phyloP scores from a whole-genome alignment of 1,140 invertebrate species.

The Ceratosolen solmsi region DNA sequence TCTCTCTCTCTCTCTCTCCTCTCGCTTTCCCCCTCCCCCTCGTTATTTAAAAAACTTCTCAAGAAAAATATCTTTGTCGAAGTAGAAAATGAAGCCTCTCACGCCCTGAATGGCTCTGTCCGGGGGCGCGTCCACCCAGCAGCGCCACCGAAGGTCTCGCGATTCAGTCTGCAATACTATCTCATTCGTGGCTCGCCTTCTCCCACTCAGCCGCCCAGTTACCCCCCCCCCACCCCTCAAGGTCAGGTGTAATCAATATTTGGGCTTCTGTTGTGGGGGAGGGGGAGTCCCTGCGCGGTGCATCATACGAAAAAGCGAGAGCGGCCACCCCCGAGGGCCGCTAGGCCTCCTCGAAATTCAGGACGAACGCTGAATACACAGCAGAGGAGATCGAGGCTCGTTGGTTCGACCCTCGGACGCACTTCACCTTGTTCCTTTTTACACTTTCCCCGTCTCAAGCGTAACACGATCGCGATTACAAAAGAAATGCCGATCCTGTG shows the following conservation, averaged over 20 bases:
- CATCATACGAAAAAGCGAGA: constrained; percentile 17
- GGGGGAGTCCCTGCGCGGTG: not conserved
- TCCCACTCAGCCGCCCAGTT: not conserved
- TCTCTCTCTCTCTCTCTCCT: no score
- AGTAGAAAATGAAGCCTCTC: no score
- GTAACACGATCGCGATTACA: not conserved
- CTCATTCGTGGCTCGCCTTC: not conserved
- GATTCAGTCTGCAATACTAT: not conserved
- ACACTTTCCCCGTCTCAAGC: not conserved
- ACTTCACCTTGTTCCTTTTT: not conserved
- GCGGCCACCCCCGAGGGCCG: not conserved
- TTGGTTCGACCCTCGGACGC: not conserved
- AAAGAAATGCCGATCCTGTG: not conserved
- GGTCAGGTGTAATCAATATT: constrained; percentile 54
- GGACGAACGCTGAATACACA: constrained; percentile 39
- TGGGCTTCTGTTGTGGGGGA: constrained; percentile 33
- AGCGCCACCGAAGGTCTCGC: not conserved
- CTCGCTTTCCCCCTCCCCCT: no score
- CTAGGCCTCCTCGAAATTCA: constrained; percentile 29
- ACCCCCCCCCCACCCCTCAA: constrained; percentile 21
- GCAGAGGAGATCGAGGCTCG: not conserved
- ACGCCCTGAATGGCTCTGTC: not conserved
- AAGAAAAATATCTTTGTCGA: no score
- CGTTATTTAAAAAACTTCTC: no score
- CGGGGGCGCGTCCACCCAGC: not conserved